Conservation (phyloP, 2,888 invertebrate species). For the Andrena fulva region DNA sequence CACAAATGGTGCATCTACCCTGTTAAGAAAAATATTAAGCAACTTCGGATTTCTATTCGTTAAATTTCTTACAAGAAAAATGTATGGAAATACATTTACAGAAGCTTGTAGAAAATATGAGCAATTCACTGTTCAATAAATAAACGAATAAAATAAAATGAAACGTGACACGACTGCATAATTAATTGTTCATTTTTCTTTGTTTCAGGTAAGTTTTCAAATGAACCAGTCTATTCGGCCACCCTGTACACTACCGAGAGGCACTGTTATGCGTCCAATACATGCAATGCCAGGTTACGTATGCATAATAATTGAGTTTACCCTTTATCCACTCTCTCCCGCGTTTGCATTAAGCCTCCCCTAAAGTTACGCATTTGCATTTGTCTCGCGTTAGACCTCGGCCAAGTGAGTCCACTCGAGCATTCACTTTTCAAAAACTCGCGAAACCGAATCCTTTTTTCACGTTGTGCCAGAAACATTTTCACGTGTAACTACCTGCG, state of each 20-base stretch:
- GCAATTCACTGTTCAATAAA: background rate
- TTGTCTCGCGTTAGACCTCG: constrained; percentile 16
- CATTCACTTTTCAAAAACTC: constrained; percentile 17
- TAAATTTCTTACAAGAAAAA: background rate
- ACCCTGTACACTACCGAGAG: constrained; percentile 40
- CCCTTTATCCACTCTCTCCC: constrained; percentile 1
- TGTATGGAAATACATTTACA: background rate
- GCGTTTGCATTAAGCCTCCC: background rate
- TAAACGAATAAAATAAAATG: background rate
- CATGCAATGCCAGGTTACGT: constrained; percentile 62
- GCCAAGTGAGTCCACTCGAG: constrained; percentile 30
- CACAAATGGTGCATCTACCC: too few species aligned
- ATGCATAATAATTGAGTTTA: constrained; percentile 57
- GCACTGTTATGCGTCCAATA: constrained; percentile 49
- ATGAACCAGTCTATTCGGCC: constrained; percentile 36
- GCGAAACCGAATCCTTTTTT: background rate
- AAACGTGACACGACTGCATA: background rate
- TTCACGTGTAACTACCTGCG: background rate
- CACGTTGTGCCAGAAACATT: background rate
- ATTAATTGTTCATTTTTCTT: constrained; percentile 27
- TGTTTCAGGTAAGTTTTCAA: constrained; percentile 77
- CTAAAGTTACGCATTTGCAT: constrained; percentile 42
- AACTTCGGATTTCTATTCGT: background rate
- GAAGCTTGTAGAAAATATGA: background rate
- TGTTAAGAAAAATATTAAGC: background rate